Evolutionary conservation across 2,888 invertebrate species (phyloP), one percentile per base, ranked within the genome.

Genomic region (Apodemia zela): DNA sequence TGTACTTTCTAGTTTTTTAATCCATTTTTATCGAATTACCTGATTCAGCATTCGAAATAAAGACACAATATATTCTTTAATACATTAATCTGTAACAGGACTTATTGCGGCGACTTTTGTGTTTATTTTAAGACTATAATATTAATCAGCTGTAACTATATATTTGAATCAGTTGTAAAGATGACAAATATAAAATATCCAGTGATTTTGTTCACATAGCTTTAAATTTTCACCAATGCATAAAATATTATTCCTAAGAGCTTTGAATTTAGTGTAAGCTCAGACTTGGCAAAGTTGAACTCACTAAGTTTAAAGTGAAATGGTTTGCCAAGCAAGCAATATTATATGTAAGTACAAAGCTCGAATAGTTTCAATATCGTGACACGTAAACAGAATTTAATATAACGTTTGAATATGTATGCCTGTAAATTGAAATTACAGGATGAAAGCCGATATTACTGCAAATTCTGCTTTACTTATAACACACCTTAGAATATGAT

Each of bases 261-360:
- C 0, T 47, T 47, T 2, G 8, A 15, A 17, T 47, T 47, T 17
- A 17, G n/a, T n/a, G 7, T n/a, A 47, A 57, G 29, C 4, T n/a
- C 25, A 15, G 3, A 57, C 25, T 57, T 57, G 57, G 57, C 25
- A 57, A 29, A 29, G 29, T 29, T 15, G 25, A n/a, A 57, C 21
- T 25, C 25, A 15, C 25, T 54, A 54, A 54, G 25, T 57, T 29
- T 8, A 2, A 57, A 57, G 57, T n/a, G 29, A 57, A 57, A 57
- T 29, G 25, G 29, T 25, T 57, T 57, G 29, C 47, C 57, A 57
- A 29, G 25, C 57, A n/a, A 57, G 57, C n/a, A n/a, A 29, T 29
- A 57, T 29, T 29, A 25, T 25, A 13, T 57, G 15, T n/a, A n/a
- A n/a, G n/a, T 57, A 57, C 57, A 57, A 57, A 29, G 15, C 57